Evolutionary conservation across 2,888 invertebrate genomes (phyloP).

Genomic region (Tipula confusa): DNA sequence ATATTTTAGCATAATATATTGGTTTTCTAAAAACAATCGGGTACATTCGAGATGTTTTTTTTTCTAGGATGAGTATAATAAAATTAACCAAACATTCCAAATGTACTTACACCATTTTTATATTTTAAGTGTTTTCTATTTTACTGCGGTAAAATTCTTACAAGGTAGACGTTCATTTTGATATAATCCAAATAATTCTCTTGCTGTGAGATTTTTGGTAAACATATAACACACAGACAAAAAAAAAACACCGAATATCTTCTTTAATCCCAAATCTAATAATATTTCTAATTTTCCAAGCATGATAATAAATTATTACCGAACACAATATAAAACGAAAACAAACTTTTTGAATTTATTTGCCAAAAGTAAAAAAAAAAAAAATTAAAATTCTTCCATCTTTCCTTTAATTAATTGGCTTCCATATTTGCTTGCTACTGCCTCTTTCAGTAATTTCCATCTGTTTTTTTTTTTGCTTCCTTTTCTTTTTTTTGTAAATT

Average conservation of each 20-base stretch:
- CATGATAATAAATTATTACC: conserved; percentile 20
- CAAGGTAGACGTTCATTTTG: not conserved
- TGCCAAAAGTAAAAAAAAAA: not conserved
- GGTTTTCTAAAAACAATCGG: no score
- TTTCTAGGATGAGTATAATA: no score
- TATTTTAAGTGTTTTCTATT: not conserved
- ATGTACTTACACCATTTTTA: no score
- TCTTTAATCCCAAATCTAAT: conserved; percentile 13
- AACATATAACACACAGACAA: no score
- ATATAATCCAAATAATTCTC: not conserved
- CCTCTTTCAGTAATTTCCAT: not conserved
- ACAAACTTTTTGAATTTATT: conserved; percentile 20
- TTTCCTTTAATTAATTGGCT: conserved; percentile 21
- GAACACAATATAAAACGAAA: conserved; percentile 20
- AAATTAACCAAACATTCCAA: not conserved
- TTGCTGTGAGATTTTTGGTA: not conserved
- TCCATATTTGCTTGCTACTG: conserved; percentile 20
- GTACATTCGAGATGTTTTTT: no score
- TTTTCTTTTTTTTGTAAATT: not conserved
- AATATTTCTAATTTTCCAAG: conserved; percentile 25
- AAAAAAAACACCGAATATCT: not conserved
- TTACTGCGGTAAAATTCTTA: not conserved
- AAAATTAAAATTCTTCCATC: not conserved
- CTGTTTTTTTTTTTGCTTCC: not conserved
- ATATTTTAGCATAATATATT: no score